Conservation (phyloP, 92 coral and sea anemone species). For the Porites cylindrica region DNA sequence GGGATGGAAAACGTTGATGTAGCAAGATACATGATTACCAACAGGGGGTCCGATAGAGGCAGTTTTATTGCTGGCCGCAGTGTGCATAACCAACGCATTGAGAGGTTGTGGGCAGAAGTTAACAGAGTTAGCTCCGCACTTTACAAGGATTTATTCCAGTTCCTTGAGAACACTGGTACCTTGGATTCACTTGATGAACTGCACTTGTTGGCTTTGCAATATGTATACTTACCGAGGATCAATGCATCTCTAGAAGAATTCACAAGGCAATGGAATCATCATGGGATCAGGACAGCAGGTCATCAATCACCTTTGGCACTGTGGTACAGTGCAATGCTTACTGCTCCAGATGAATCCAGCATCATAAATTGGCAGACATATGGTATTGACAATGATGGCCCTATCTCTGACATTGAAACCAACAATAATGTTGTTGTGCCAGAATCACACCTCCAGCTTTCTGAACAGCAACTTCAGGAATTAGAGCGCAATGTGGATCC, state of each 20-base stretch:
- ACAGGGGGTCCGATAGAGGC: conserved; percentile 55
- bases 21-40: conserved; percentile 61
- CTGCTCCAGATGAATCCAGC: conserved; percentile 46
- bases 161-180: conserved; percentile 31
- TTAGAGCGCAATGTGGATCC: conserved; percentile 54
- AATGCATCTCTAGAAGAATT: conserved; percentile 56
- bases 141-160: conserved; percentile 28
- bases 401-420: conserved; percentile 44
- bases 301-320: conserved; percentile 61
- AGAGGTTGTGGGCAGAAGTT: conserved; percentile 53
- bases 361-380: conserved; percentile 56
- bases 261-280: conserved; percentile 55
- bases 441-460: conserved; percentile 54
- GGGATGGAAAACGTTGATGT: conserved; percentile 65
- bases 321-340: conserved; percentile 56
- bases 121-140: conserved; percentile 45
- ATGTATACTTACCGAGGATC: conserved; percentile 45
- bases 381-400: conserved; percentile 69
- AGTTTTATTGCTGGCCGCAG: conserved; percentile 57
- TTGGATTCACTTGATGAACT: conserved; percentile 56
- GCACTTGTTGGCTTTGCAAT: conserved; percentile 67
- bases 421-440: conserved; percentile 72
- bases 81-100: conserved; percentile 52
- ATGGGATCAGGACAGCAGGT: conserved; percentile 56
- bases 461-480: conserved; percentile 61